Evolutionary conservation across 2,113 vertebrate species (phyloP).

Genomic region (Aphyosemion australe): DNA sequence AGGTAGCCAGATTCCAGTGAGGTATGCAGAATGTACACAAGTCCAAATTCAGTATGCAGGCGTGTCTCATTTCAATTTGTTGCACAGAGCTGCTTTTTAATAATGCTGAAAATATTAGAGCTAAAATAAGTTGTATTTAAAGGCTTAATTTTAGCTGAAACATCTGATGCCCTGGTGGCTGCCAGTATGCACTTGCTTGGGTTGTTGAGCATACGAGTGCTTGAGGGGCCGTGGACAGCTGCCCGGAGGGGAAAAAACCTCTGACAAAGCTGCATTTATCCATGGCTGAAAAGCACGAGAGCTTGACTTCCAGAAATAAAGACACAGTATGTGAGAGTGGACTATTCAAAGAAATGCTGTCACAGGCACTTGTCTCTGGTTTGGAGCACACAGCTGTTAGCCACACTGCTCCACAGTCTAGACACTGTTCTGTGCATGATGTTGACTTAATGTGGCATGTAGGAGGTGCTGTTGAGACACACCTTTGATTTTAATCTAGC

Average conservation of each 20-base stretch:
- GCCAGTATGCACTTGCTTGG: constrained; percentile 54
- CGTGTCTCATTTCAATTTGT: constrained; percentile 45
- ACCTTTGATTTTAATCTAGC: no score
- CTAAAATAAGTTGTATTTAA: constrained; percentile 13
- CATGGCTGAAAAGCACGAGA: constrained; percentile 53
- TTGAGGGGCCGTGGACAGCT: constrained; percentile 68
- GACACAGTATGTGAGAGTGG: constrained; percentile 69
- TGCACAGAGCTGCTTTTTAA: constrained; percentile 19
- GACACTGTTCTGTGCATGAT: constrained; percentile 13
- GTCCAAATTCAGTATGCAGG: constrained; percentile 26
- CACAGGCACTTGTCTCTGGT: constrained; percentile 58
- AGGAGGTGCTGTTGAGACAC: no score
- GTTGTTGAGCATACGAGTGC: constrained; percentile 46
- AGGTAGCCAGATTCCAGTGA: constrained; percentile 28
- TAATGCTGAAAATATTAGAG: constrained; percentile 19
- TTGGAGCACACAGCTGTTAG: constrained; percentile 62
- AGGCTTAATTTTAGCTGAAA: constrained; percentile 11
- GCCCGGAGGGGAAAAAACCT: constrained; percentile 57
- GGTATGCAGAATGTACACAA: constrained; percentile 54
- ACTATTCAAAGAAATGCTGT: constrained; percentile 54
- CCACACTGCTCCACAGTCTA: constrained; percentile 42
- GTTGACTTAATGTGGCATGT: background rate
- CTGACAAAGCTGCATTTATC: constrained; percentile 80
- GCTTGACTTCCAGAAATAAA: constrained; percentile 75
- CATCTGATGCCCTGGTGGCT: constrained; percentile 34